These are phyloP conservation scores for Clupea harengus DNA, from an alignment of 2,113 vertebrate genomes.

Conservation along the genomic window DNA sequence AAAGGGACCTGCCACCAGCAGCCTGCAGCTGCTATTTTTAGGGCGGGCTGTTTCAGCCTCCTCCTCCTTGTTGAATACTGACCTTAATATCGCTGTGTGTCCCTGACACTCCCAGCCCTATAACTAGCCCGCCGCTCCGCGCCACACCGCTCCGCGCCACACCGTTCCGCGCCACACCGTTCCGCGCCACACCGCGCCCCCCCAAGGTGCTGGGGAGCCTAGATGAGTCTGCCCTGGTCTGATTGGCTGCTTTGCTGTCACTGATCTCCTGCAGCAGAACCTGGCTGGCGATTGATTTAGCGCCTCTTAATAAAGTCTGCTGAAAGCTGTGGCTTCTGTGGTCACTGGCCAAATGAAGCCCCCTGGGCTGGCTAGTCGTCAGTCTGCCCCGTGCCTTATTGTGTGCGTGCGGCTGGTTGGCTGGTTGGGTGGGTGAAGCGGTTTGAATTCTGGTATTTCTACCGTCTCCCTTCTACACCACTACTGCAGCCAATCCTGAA, in stretches of 20 bases:
- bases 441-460: not conserved
- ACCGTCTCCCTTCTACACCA: not conserved
- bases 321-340: not conserved
- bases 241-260: not conserved
- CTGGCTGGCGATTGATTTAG: slow-evolving; percentile 6
- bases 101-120: slow-evolving; percentile 9
- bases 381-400: not conserved
- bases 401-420: not conserved
- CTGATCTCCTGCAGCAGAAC: not conserved
- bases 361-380: not conserved
- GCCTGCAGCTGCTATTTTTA: slow-evolving; percentile 42
- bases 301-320: slow-evolving; percentile 3
- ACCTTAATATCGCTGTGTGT: slow-evolving; percentile 36
- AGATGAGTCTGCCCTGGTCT: not conserved
- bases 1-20: slow-evolving; percentile 36
- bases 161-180: not conserved
- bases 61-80: slow-evolving; percentile 1
- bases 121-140: not conserved
- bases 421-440: not conserved
- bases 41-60: slow-evolving; percentile 5
- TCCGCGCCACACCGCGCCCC: not conserved
- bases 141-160: not conserved
- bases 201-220: not conserved
- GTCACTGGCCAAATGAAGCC: not conserved
- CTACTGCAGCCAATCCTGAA: not conserved